Conservation (phyloP, 2,113 vertebrate species). For the Gopherus flavomarginatus region DNA sequence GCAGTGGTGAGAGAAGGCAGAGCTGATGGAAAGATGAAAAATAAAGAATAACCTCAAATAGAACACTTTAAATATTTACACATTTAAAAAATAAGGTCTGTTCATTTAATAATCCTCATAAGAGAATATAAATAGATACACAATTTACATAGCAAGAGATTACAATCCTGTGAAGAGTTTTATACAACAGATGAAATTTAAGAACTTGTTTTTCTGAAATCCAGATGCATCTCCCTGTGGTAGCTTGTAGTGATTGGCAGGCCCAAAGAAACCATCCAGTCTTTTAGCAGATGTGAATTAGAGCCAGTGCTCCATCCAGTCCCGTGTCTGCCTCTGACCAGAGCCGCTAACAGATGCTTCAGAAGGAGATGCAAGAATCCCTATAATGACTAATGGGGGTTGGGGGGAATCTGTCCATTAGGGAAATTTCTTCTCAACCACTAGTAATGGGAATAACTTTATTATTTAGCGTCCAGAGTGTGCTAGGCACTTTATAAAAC, state of each 20-base stretch:
- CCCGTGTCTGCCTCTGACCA: neutral
- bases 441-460: neutral
- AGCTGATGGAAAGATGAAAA: neutral
- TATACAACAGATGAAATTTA: neutral
- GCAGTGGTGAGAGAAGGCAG: neutral
- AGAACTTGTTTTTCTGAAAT: neutral
- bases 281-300: neutral
- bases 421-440: neutral
- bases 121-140: neutral
- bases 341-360: neutral
- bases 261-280: neutral
- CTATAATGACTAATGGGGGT: neutral
- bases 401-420: too few species aligned
- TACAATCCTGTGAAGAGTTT: neutral
- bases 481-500: constrained; percentile 40
- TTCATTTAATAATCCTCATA: neutral
- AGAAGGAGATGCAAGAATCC: neutral
- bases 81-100: neutral
- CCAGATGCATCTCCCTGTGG: neutral
- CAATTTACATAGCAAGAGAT: neutral
- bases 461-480: constrained; percentile 53
- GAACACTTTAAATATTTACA: neutral
- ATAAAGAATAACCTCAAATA: neutral
- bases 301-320: neutral
- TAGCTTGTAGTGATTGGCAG: neutral